These are phyloP conservation scores for Mastigias papua DNA, from an alignment of 30 jellyfish, hydroid and myxozoan species.

Conservation along the genomic window DNA sequence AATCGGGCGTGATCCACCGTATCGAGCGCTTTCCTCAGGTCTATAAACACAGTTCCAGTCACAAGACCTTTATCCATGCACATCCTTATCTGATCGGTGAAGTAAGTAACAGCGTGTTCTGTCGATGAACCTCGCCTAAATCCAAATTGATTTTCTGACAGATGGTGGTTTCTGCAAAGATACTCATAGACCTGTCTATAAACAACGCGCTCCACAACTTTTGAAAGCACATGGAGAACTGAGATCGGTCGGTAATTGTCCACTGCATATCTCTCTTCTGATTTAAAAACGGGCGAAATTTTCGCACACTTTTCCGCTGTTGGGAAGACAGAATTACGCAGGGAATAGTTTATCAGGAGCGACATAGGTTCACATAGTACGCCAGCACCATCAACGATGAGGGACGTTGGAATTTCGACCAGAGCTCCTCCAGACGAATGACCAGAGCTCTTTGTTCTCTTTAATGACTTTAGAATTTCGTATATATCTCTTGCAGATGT, in stretches of 20 bases:
- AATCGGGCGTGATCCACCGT: constrained; percentile 53
- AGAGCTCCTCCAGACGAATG: too few species aligned
- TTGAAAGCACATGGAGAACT: neutral
- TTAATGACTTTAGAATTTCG: constrained; percentile 20
- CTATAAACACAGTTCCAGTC: constrained; percentile 27
- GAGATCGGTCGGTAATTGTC: constrained; percentile 15
- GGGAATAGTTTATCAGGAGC: constrained; percentile 25
- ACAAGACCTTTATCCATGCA: constrained; percentile 27
- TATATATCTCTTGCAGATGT: constrained; percentile 35
- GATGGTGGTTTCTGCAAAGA: constrained; percentile 29
- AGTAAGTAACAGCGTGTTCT: constrained; percentile 39
- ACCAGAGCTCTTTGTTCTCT: constrained; percentile 34
- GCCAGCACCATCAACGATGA: constrained; percentile 38
- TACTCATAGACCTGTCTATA: constrained; percentile 16
- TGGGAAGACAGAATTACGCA: constrained; percentile 32
- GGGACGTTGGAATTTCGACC: constrained; percentile 14
- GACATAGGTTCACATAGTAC: constrained; percentile 32
- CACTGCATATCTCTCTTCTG: constrained; percentile 11
- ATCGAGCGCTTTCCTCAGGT: constrained; percentile 36
- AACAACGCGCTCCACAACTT: constrained; percentile 13
- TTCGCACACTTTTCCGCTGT: constrained; percentile 40
- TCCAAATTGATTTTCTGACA: constrained; percentile 40
- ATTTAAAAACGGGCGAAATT: constrained; percentile 17
- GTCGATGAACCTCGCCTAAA: constrained; percentile 17
- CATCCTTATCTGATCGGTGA: constrained; percentile 29